A percentile compares a stretch with the other conserved stretches of the same genome.
phyloP scores from a whole-genome alignment of 2,797 vertebrate species.

The Aeoliscus strigatus region DNA sequence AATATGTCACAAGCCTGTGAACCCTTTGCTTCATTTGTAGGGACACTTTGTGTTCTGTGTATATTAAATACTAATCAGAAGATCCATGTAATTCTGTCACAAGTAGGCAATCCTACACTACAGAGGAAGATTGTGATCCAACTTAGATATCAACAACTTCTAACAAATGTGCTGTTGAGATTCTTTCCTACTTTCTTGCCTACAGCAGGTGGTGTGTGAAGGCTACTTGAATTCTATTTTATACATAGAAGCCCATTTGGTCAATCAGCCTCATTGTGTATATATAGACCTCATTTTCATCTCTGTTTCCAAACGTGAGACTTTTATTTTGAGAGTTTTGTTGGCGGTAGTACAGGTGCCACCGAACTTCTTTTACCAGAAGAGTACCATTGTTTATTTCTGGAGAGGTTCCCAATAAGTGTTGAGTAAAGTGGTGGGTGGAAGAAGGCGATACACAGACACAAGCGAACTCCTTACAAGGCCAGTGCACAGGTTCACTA shows the following conservation, averaged over 20 bases:
- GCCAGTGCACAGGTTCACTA: conserved; percentile 21
- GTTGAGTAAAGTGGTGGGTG: conserved; percentile 36
- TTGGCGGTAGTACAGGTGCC: conserved; percentile 5
- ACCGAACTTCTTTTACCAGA: conserved; percentile 16
- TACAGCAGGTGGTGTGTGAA: no score
- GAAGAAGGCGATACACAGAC: conserved; percentile 35
- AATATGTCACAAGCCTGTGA: conserved; percentile 32
- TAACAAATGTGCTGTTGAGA: no score
- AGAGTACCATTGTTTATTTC: conserved; percentile 33
- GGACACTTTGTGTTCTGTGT: no score
- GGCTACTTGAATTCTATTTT: no score
- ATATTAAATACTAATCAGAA: no score
- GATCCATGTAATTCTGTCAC: no score
- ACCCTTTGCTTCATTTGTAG: conserved; percentile 17
- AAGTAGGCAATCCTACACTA: no score
- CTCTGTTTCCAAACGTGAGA: conserved; percentile 16
- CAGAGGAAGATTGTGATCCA: no score
- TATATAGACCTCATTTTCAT: conserved; percentile 4
- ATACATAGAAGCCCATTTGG: no score
- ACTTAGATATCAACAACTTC: no score
- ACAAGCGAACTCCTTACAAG: conserved; percentile 51
- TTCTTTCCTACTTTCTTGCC: no score
- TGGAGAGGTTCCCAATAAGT: conserved; percentile 36
- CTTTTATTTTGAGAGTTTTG: conserved; percentile 12
- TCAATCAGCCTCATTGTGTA: not conserved